phyloP scores from a whole-genome alignment of 2,888 invertebrate genomes.

The Metalampra italica region DNA sequence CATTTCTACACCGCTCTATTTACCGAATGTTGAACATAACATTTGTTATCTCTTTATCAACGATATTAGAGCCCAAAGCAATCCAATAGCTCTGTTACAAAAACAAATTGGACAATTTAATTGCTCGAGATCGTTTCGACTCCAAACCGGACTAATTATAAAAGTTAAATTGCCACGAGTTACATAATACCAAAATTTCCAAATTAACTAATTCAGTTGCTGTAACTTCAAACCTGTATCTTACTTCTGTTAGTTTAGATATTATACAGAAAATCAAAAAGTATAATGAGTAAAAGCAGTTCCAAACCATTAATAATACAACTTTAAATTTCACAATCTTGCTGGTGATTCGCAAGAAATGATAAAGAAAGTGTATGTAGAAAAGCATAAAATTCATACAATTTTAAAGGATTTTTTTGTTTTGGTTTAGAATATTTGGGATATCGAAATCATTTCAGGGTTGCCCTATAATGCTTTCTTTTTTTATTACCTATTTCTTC shows the following conservation, averaged over 20 bases:
- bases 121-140: neutral
- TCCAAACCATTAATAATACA: constrained; percentile 1
- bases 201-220: constrained; percentile 3
- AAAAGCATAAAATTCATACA: too few species aligned
- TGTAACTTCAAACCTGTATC: neutral
- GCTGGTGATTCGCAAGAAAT: neutral
- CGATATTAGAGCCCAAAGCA: neutral
- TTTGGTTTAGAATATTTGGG: too few species aligned
- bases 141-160: constrained; percentile 1
- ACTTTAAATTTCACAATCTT: constrained; percentile 3
- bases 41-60: neutral
- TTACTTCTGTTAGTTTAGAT: neutral
- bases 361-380: too few species aligned
- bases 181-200: neutral
- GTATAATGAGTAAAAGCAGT: constrained; percentile 5
- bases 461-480: too few species aligned
- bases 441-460: too few species aligned
- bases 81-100: neutral
- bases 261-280: constrained; percentile 1
- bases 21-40: neutral
- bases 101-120: constrained; percentile 3
- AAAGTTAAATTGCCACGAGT: constrained; percentile 1
- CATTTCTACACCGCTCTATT: too few species aligned
- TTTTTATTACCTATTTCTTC: too few species aligned
- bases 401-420: too few species aligned